Conservation (phyloP, 1,140 invertebrate species). For the Varroa destructor region DNA sequence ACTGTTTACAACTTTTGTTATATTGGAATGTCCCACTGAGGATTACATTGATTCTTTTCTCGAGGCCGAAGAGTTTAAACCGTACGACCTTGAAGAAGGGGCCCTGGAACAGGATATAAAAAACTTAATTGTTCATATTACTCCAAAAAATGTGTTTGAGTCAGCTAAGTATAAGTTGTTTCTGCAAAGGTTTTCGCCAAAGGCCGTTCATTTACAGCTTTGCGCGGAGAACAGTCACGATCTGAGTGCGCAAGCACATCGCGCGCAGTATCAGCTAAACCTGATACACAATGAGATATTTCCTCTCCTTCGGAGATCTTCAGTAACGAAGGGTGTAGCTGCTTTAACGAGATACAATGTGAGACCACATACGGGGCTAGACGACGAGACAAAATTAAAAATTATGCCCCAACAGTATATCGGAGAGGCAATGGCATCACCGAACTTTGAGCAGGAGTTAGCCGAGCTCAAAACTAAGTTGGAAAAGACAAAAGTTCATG, state of each 20-base stretch:
- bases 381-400: too few species aligned
- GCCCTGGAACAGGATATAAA: slow-evolving; percentile 46
- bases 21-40: slow-evolving; percentile 63
- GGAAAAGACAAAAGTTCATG: slow-evolving; percentile 30
- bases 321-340: too few species aligned
- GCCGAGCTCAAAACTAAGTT: slow-evolving; percentile 43
- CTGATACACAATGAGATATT: slow-evolving; percentile 38
- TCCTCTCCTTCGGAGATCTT: slow-evolving; percentile 33
- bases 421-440: too few species aligned
- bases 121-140: slow-evolving; percentile 66
- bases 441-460: too few species aligned
- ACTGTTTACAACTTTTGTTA: slow-evolving; percentile 52
- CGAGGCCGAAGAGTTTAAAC: slow-evolving; percentile 44
- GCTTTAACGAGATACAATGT: too few species aligned
- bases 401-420: too few species aligned
- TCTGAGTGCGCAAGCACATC: slow-evolving; percentile 35
- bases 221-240: slow-evolving; percentile 35
- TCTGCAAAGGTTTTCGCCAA: slow-evolving; percentile 46
- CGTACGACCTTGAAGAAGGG: slow-evolving; percentile 44
- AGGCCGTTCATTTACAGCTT: slow-evolving; percentile 37
- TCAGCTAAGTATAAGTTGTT: slow-evolving; percentile 56
- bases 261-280: slow-evolving; percentile 37
- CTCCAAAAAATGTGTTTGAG: slow-evolving; percentile 53
- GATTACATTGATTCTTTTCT: slow-evolving; percentile 54
- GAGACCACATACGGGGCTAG: too few species aligned